These are phyloP conservation scores for Ciconia boyciana DNA, from an alignment of 2,113 vertebrate species.

Conservation along the genomic window DNA sequence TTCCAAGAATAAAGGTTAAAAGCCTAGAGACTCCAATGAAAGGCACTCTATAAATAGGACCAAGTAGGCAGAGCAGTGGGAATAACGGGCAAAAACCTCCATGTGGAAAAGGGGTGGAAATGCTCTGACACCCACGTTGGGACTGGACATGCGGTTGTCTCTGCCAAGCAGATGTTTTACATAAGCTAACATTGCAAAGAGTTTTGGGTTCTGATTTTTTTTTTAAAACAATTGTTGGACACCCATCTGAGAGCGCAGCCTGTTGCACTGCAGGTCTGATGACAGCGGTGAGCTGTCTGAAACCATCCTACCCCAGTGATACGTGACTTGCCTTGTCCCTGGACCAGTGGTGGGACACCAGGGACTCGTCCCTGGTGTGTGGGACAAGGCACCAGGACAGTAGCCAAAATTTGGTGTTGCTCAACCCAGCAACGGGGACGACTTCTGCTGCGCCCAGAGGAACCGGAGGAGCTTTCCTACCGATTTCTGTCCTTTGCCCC, in stretches of 20 bases:
- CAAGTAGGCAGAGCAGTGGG: background rate
- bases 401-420: background rate
- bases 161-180: background rate
- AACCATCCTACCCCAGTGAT: background rate
- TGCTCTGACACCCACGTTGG: background rate
- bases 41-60: slow-evolving; percentile 7
- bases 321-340: background rate
- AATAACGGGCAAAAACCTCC: background rate
- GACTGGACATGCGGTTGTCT: background rate
- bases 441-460: background rate
- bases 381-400: background rate
- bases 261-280: accelerated
- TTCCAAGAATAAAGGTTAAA: slow-evolving; percentile 58
- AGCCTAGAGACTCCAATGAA: background rate
- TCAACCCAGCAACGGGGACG: accelerated
- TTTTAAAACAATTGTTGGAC: background rate
- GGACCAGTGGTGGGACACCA: background rate
- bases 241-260: background rate
- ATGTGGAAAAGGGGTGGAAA: background rate
- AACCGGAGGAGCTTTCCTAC: background rate
- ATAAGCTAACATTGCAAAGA: background rate
- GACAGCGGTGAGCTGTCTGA: background rate
- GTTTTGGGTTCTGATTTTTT: background rate
- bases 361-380: no score
- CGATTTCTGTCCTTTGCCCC: background rate